Base-by-base conservation (phyloP, 2,888 invertebrate genomes). In the Chydorus sphaericus region DNA sequence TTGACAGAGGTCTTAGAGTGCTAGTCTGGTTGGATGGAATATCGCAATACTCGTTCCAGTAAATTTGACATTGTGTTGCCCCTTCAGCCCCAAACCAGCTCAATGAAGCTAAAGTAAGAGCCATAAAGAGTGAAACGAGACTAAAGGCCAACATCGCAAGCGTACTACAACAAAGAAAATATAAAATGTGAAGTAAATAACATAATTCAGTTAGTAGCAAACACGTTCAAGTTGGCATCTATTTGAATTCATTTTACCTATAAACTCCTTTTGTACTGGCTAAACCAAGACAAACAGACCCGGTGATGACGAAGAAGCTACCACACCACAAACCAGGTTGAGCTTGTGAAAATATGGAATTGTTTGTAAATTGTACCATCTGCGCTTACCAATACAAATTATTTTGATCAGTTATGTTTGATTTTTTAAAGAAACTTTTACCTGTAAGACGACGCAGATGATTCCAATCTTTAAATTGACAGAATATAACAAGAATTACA, bases 261-360 rank as follows among this genome's bases (percentile, higher is more conserved):
- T 55, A 55, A 14, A 55, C 14, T n/a, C 55, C 54, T 26, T 48
- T 48, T 29, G 31, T 37, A 23, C 31, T 48, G 5, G 53, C 48
- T 26, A 57, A 48, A 20, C 38, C 57, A 30, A 57, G 48, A 28
- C 48, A 36, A 0, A 54, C 54, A 16, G 48, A 26, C 11, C 57
- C 57, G 14, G 57, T 53, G 3, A 54, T 30, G 28, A 57, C 37
- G 26, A 57, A 57, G 48, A 57, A 54, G 8, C 48, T 49, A n/a
- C 57, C 57, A 48, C 48, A 53, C 57, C 57, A 57, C 14, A 57
- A 26, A 23, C 57, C 57, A 31, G 52, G 48, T 36, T 57, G 48
- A 7, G 53, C 36, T 36, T 54, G 31, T 10, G 57, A 57, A 20
- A 57, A 36, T 37, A 57, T 57, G 16, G 54, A 53, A 18, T 54